phyloP scores from a whole-genome alignment of 2,888 invertebrate genomes.

The Fragum whitleyi region DNA sequence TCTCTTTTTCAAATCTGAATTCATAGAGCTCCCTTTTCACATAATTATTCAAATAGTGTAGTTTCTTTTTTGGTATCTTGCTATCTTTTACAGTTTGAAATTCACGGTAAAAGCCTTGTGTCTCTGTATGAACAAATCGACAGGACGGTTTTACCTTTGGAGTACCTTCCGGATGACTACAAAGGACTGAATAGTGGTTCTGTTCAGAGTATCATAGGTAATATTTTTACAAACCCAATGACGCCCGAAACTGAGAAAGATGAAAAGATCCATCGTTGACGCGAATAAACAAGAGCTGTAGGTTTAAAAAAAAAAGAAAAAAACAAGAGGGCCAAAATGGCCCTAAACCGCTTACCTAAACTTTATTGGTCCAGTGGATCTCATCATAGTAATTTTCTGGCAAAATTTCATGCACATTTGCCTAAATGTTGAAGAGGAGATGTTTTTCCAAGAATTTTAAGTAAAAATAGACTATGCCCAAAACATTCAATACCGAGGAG shows the following conservation, averaged over 20 bases:
- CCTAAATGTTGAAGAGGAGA: no score
- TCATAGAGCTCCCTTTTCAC: no score
- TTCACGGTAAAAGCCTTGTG: slow-evolving; percentile 53
- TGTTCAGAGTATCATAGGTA: slow-evolving; percentile 38
- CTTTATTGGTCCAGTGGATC: no score
- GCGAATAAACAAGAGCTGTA: neutral
- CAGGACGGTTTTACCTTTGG: slow-evolving; percentile 48
- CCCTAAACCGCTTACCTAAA: no score
- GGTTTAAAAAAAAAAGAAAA: neutral
- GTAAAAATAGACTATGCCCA: neutral
- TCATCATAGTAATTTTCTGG: no score
- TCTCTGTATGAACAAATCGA: slow-evolving; percentile 57
- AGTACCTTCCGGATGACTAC: slow-evolving; percentile 63
- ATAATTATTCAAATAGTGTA: no score
- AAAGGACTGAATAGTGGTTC: slow-evolving; percentile 39
- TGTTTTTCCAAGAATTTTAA: no score
- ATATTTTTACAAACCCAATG: neutral
- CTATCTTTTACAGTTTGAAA: slow-evolving; percentile 51
- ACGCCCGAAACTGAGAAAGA: neutral
- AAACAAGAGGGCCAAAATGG: no score
- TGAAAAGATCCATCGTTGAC: neutral
- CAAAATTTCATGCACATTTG: no score
- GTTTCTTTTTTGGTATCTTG: no score
- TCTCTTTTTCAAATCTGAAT: no score
- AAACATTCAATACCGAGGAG: neutral